Evolutionary conservation across 2,888 invertebrate species (phyloP), one percentile per base, ranked within the genome.

Genomic region (Tiliacea aurago): DNA sequence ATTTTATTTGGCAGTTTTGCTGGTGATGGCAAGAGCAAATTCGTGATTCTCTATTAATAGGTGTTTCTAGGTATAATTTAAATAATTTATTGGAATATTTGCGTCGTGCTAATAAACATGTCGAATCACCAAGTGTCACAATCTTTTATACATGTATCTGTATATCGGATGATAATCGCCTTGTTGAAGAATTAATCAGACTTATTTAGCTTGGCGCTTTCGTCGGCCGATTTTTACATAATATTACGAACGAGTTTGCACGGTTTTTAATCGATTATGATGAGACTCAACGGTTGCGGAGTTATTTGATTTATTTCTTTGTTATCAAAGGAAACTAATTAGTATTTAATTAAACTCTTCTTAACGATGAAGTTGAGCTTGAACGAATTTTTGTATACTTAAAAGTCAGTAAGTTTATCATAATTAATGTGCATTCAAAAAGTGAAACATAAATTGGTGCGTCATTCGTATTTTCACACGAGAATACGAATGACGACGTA

Each of bases 21-120:
- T 74, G 59, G 76, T 71, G 73, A 73, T 67, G 67, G 82, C 73
- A 78, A 67, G 62, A 72, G 62, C 76, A 77, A 72, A 72, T 80
- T 86, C 75, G 86, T 76, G 64, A 58, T 80, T 76, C 51, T 77
- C 73, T 89, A 90, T 90, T 90, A 89, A 89, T 91, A 90, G 83
- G 88, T 89, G 87, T 88, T 88, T 87, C 81, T 85, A 76, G 73
- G 84, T 87, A 86, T 89, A 89, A 91, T 93, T 91, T 91, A 82
- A 89, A 91, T 93, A 92, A 93, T 91, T 93, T 91, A 93, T 91
- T 86, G 84, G 80, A 88, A 90, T 90, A 89, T 90, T 88, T 90
- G 80, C 85, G 81, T 78, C 83, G 85, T 84, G 80, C 88, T 91
- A 93, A 93, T 94, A 94, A 92, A 93, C 90, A 92, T 91, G 90